Conservation (phyloP, 1,140 invertebrate genomes). For the Armadillidium nasatum region DNA sequence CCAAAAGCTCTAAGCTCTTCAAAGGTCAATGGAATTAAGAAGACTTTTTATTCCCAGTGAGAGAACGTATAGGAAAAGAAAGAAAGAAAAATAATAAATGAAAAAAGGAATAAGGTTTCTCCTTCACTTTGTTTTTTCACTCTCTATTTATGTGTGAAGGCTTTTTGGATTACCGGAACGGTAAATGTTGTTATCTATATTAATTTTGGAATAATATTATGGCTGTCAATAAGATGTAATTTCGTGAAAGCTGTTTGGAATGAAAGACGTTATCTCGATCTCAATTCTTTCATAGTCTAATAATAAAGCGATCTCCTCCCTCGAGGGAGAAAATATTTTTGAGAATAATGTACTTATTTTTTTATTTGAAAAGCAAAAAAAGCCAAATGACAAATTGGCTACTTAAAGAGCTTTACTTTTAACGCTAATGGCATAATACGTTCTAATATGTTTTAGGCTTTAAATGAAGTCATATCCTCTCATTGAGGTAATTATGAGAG, state of each 20-base stretch:
- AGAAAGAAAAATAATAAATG: too few species aligned
- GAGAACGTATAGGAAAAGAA: not conserved
- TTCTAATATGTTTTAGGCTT: not conserved
- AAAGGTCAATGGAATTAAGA: constrained; percentile 4
- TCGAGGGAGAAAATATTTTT: too few species aligned
- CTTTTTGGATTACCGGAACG: constrained; percentile 9
- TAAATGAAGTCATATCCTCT: not conserved
- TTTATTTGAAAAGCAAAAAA: not conserved
- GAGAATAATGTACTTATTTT: too few species aligned
- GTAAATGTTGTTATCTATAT: constrained; percentile 14
- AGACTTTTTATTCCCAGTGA: not conserved
- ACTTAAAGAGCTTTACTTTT: not conserved
- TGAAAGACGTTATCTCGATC: not conserved
- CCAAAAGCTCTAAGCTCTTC: constrained; percentile 11
- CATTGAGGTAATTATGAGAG: not conserved
- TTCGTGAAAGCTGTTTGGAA: not conserved
- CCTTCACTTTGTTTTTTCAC: not conserved
- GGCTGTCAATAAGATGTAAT: not conserved
- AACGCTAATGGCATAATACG: not conserved
- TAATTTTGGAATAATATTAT: constrained; percentile 3
- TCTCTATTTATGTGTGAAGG: not conserved
- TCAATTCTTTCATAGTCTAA: too few species aligned
- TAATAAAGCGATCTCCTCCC: too few species aligned
- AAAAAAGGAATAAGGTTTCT: not conserved
- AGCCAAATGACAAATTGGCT: not conserved